Base-by-base conservation (phyloP, 2,888 invertebrate species). In the Carterocephalus palaemon region DNA sequence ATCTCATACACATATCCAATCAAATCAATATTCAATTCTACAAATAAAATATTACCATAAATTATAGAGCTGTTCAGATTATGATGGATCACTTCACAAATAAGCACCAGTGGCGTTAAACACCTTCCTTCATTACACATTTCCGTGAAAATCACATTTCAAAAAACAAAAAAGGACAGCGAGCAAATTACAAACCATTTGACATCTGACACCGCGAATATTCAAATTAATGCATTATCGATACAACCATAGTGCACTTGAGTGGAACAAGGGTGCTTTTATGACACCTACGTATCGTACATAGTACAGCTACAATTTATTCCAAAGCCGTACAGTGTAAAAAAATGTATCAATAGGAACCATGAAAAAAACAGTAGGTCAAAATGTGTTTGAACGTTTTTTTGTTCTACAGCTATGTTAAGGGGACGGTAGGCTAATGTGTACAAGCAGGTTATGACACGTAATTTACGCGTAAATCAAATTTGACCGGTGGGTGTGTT, bases 161-260 rank as follows among this genome's bases (percentile, higher is more conserved):
- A 70, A 67, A 62, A 60, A 56, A 54, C 22, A 46, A 49, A 67
- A 69, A 66, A 58, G 63, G 64, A 80, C 72, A 78, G 74, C 78
- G 67, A 75, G 62, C 70, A 81, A 85, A 85, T 85, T 85, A 85
- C 78, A 70, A 81, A 82, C 78, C 83, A 82, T 84, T 85, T 86
- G 85, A 86, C 85, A 86, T 85, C 75, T 85, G 85, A 86, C 85
- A 85, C 85, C 80, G 84, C 83, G 85, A 85, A 85, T 85, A 84
- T 86, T 84, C 81, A 84, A 86, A 86, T 86, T 86, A 85, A 83
- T 81, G 86, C 81, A 82, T 86, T 85, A 84, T 75, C 81, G 71
- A 85, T 84, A 77, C 59, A 68, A 71, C 62, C 74, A 67, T 74
- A 79, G 81, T 75, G 78, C 80, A 76, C 74, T 77, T 68, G 80